A percentile compares a stretch with the other conserved stretches of the same genome.
Conservation (phyloP, 2,797 vertebrate species). For the Danio aesculapii region DNA sequence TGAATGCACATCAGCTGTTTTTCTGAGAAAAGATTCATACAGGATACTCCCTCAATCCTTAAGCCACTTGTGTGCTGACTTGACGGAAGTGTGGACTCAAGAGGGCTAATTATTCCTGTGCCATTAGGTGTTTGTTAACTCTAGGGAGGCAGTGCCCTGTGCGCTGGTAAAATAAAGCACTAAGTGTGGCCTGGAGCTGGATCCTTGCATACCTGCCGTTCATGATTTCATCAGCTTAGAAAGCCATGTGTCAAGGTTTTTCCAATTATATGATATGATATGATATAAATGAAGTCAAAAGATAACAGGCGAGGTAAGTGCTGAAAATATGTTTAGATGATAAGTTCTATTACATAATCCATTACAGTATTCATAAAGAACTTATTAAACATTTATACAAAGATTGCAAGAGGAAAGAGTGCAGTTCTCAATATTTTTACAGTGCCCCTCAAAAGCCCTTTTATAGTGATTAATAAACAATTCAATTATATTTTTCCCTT, state of each 20-base stretch:
- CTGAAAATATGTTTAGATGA: background rate
- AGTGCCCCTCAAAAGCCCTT: no score
- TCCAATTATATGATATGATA: background rate
- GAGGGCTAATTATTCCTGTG: conserved; percentile 45
- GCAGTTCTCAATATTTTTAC: background rate
- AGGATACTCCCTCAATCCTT: conserved; percentile 20
- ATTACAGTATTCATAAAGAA: background rate
- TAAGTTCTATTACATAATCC: background rate
- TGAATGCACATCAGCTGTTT: background rate
- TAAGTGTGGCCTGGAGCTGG: conserved; percentile 11
- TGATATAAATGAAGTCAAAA: background rate
- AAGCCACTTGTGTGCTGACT: conserved; percentile 29
- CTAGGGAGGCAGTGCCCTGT: conserved; percentile 3
- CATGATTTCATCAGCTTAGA: background rate
- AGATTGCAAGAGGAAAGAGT: background rate
- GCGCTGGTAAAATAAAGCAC: conserved; percentile 20
- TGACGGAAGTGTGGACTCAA: conserved; percentile 36
- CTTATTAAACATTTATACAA: background rate
- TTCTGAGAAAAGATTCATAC: conserved; percentile 10
- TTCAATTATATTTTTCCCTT: no score
- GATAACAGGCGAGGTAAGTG: background rate
- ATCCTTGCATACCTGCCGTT: conserved; percentile 23
- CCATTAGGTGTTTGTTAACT: conserved; percentile 36
- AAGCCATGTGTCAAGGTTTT: background rate
- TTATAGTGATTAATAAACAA: no score